Conservation (phyloP, 2,113 vertebrate species). For the Podiceps cristatus region DNA sequence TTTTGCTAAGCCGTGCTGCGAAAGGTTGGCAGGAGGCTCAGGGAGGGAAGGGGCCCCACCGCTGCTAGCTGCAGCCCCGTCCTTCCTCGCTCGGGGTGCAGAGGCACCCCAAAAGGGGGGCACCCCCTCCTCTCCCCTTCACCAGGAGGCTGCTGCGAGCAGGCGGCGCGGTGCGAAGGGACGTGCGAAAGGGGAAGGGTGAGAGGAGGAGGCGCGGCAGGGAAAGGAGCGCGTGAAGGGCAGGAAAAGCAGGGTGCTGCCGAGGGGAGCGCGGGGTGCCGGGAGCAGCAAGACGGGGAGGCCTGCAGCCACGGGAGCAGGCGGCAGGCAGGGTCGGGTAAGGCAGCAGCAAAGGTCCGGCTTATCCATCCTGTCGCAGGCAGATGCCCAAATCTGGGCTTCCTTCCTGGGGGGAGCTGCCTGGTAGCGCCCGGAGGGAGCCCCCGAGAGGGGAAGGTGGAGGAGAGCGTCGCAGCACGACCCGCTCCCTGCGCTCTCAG, state of each 20-base stretch:
- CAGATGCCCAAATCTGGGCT: not conserved
- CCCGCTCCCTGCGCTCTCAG: not conserved
- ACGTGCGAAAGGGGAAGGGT: accelerated
- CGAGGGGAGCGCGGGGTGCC: accelerated
- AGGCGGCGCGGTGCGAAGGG: accelerated
- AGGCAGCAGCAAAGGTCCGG: not conserved
- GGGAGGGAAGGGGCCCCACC: not conserved
- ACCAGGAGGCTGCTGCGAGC: not conserved
- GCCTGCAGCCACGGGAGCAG: not conserved
- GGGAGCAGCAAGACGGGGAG: not conserved
- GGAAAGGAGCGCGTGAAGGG: not conserved
- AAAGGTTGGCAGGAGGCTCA: not conserved
- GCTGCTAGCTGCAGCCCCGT: not conserved
- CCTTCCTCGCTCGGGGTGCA: not conserved
- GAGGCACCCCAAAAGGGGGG: not conserved
- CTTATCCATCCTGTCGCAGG: not conserved
- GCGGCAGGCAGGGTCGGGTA: not conserved
- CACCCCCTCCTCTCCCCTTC: not conserved
- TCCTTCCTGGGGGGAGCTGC: not conserved
- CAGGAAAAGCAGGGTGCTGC: not conserved
- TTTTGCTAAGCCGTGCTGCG: not conserved
- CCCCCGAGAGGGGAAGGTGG: not conserved
- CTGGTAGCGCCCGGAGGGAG: not conserved
- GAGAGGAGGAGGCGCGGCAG: not conserved
- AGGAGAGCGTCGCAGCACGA: not conserved